A percentile compares a stretch with the other conserved stretches of the same genome.
These are phyloP conservation scores for Romanogobio albipinnatus DNA, from an alignment of 2,113 vertebrate species.

Conservation along the genomic window DNA sequence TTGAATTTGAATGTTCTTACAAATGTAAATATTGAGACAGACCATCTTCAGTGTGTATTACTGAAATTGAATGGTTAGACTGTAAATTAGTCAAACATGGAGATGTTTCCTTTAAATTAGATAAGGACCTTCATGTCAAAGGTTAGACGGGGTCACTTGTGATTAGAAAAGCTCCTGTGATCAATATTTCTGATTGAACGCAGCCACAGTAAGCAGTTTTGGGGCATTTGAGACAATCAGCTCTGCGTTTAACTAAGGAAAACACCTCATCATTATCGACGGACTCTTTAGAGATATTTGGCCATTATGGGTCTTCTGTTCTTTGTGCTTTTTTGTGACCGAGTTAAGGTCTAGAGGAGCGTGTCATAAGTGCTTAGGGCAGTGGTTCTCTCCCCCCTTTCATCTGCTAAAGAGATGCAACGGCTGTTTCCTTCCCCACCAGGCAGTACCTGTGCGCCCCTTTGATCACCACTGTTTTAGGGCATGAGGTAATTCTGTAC, in stretches of 20 bases:
- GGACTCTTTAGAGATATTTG: neutral
- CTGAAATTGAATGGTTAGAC: neutral
- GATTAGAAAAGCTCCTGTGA: constrained; percentile 23
- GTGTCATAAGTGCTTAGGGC: neutral
- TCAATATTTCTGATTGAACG: constrained; percentile 57
- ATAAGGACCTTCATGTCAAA: constrained; percentile 32
- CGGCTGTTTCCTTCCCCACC: no score
- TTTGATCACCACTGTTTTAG: neutral
- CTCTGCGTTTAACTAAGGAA: neutral
- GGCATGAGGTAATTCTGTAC: constrained; percentile 28
- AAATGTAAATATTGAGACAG: constrained; percentile 4
- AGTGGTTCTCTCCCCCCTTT: no score
- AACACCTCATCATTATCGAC: constrained; percentile 8
- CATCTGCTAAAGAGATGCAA: no score
- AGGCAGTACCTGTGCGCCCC: no score
- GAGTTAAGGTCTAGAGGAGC: neutral
- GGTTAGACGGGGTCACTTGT: neutral
- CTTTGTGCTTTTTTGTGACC: neutral
- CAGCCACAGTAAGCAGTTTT: constrained; percentile 44
- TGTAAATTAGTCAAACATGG: neutral
- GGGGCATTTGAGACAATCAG: neutral
- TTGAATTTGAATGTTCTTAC: neutral
- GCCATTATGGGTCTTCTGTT: neutral
- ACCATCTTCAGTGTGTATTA: neutral
- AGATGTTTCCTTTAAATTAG: constrained; percentile 4